phyloP scores from a whole-genome alignment of 2,113 vertebrate species.

The Anoura caudifer region DNA sequence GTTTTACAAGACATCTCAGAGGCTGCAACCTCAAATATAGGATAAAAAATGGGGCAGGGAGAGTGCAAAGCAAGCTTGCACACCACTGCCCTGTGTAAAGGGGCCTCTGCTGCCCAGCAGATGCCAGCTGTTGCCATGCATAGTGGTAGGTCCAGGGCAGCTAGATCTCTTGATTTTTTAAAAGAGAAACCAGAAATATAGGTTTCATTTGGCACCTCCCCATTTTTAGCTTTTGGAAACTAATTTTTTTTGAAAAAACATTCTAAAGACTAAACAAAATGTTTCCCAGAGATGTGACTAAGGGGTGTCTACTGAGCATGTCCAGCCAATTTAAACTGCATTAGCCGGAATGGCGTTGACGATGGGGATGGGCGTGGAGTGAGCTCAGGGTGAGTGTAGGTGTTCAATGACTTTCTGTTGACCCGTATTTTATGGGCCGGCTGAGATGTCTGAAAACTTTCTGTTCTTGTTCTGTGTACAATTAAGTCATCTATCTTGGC shows the following conservation, averaged over 20 bases:
- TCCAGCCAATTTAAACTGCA: not conserved
- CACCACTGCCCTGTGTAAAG: accelerated
- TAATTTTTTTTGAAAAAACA: not conserved
- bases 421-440: not conserved
- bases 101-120: not conserved
- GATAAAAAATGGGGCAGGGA: not conserved
- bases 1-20: not conserved
- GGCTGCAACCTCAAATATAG: not conserved
- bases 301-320: not conserved
- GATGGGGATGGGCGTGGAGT: not conserved
- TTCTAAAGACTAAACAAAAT: not conserved
- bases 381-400: not conserved
- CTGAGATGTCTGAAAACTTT: slow-evolving; percentile 18
- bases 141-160: not conserved
- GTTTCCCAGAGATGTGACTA: not conserved
- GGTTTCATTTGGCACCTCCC: not conserved
- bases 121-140: not conserved
- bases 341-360: not conserved
- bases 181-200: not conserved
- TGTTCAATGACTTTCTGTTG: not conserved
- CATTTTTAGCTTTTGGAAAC: not conserved
- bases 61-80: not conserved
- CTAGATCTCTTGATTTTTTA: not conserved
- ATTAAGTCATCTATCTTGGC: not conserved
- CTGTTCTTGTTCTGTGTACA: slow-evolving; percentile 3